Evolutionary conservation across 2,113 vertebrate genomes (phyloP), one percentile per base, ranked within the genome.

Genomic region (Arizona elegans): DNA sequence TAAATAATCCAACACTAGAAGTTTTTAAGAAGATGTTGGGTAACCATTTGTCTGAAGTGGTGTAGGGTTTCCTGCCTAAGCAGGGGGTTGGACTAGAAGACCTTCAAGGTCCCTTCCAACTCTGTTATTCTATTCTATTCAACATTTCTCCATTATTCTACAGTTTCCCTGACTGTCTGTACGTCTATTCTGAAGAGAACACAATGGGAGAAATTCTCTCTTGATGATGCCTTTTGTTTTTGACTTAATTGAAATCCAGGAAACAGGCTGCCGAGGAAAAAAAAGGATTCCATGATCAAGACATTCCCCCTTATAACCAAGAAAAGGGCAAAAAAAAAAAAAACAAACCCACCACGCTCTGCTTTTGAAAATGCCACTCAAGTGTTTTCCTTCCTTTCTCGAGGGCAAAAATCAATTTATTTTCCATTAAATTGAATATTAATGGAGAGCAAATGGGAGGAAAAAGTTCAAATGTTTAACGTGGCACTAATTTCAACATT

Each of bases 321-420:
- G 70, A 3, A 33, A 75, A 75, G n/a, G 33, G 15, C 1, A 21
- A 38, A 15, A 19, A 38, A 38, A 7, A 3, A 1, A 38, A 43
- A 43, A 43, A 43, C 2, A 43, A n/a, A n/a, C n/a, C n/a, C 70
- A 9, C 0, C 70, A 38, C 0, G 2, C 6, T 38, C 15, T 9
- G 15, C 33, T 19, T 38, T 81, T 38, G 70, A 38, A 81, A 81
- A 21, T 81, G 70, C 70, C 70, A 21, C 70, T 38, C n/a, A 19
- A 81, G 17, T 38, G 70, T 38, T 38, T 81, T 81, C 3, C 33
- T 38, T 81, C 38, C 33, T 38, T 81, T 81, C 70, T 38, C 0
- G 2, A 81, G 70, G 70, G 70, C n/a, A 38, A 81, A 81, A 21
- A 38, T 38, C 70, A 81, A 38, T 81, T 81, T 81, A 81, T 81